Conservation (phyloP, 2,113 vertebrate species). For the Chaetorhynchus papuensis region DNA sequence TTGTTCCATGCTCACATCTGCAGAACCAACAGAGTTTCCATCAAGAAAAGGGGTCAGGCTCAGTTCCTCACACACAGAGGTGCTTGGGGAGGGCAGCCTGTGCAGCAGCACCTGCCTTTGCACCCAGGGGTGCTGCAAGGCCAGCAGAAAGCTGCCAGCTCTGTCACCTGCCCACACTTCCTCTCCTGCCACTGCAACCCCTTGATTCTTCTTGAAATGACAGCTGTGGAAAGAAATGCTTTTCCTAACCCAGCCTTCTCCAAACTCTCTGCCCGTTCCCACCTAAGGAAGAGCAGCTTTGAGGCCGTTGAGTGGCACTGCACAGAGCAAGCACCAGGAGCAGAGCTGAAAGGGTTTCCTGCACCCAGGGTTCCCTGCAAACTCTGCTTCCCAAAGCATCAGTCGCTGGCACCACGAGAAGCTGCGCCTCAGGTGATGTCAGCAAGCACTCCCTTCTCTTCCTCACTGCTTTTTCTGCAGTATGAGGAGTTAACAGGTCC, state of each 20-base stretch:
- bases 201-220: background rate
- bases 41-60: background rate
- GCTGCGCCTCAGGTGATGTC: accelerated
- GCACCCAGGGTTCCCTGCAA: background rate
- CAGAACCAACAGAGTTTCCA: background rate
- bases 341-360: background rate
- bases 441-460: background rate
- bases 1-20: background rate
- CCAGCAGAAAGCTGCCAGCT: background rate
- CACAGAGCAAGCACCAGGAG: background rate
- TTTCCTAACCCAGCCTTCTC: background rate
- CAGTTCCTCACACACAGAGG: background rate
- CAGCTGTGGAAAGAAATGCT: background rate
- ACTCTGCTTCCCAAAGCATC: background rate
- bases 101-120: background rate
- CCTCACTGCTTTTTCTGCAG: accelerated
- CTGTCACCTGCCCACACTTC: background rate
- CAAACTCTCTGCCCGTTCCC: background rate
- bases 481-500: background rate
- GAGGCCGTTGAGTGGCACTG: background rate
- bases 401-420: background rate
- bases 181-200: background rate
- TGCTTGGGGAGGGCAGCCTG: background rate
- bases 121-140: background rate
- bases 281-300: background rate